These are phyloP conservation scores for Eunapius fragilis DNA, from an alignment of 37 sponge, comb jelly and placozoan genomes.

Conservation along the genomic window DNA sequence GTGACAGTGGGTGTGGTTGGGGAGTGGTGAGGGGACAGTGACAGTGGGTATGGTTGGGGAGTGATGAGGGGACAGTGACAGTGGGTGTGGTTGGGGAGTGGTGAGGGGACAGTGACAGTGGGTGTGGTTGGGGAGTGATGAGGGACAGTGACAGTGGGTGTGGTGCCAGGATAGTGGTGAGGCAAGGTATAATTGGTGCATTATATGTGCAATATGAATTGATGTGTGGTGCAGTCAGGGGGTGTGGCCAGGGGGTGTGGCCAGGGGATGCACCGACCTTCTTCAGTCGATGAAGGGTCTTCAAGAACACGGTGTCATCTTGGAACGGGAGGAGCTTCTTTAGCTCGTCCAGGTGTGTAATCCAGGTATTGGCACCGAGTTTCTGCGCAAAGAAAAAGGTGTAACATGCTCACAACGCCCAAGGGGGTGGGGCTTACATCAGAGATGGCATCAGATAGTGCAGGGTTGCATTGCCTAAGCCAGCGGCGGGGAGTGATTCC, in stretches of 20 bases:
- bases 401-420: neutral
- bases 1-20: too few species aligned
- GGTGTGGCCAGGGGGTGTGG: too few species aligned
- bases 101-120: neutral
- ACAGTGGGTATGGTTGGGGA: too few species aligned
- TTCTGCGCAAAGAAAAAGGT: neutral
- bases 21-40: too few species aligned
- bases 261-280: slow-evolving; percentile 42
- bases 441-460: slow-evolving; percentile 86
- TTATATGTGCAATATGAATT: too few species aligned
- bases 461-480: slow-evolving; percentile 95
- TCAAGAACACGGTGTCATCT: slow-evolving; percentile 59
- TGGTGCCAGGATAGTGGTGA: too few species aligned
- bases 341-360: slow-evolving; percentile 75
- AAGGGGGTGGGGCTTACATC: slow-evolving; percentile 38
- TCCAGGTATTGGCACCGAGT: slow-evolving; percentile 79
- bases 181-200: too few species aligned
- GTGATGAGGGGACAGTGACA: neutral
- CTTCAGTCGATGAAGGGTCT: slow-evolving; percentile 65
- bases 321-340: slow-evolving; percentile 67
- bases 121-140: too few species aligned
- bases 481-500: slow-evolving; percentile 98
- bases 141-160: neutral
- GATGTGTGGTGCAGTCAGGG: too few species aligned
- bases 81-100: neutral